Base-by-base conservation (phyloP, 2,113 vertebrate genomes). In the Coryphaenoides rupestris region DNA sequence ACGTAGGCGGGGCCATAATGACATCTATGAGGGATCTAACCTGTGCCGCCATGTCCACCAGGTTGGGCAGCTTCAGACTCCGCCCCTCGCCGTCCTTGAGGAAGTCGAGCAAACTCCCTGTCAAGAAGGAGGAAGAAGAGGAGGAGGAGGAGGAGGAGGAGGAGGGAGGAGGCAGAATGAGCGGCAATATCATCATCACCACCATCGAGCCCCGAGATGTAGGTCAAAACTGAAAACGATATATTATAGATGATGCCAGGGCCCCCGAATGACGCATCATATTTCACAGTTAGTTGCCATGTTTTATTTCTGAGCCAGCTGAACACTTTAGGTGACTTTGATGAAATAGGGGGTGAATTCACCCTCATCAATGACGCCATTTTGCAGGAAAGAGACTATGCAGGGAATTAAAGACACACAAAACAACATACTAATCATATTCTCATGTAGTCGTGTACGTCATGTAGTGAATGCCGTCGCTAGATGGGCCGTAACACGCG, bases 21-120 rank as follows among this genome's bases (percentile, higher is more conserved):
- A 13, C 33, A 40, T 40, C 33, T 40, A 40, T 40, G 33, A 40
- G 33, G 13, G 33, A 40, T 40, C 45, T 24, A 1, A 17, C 97
- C 96, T 99, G 97, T 70, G 96, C 95, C 0, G 97, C 97, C 96
- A 99, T 99, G 89, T 99, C 97, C 76, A 99, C 97, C n/a, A 99
- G 89, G 66, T 99, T 98, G 0, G 97, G 97, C 75, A 99, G 86
- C 81, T 99, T 99, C 86, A 99, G 87, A 40, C 92, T 84, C 87
- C 93, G 91, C 76, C 95, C 95, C 89, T 97, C 95, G 58, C 95
- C 95, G 12, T 97, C 95, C 80, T 97, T 97, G 19, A 97, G 79
- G 87, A 97, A 99, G 81, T 99, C 97, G 21, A 99, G 92, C 87
- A 99, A 93, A 82, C 96, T 99, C 62, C 97, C 97, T 99, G 68